phyloP scores from a whole-genome alignment of 1,140 invertebrate genomes.

The Platorchestia sp. region DNA sequence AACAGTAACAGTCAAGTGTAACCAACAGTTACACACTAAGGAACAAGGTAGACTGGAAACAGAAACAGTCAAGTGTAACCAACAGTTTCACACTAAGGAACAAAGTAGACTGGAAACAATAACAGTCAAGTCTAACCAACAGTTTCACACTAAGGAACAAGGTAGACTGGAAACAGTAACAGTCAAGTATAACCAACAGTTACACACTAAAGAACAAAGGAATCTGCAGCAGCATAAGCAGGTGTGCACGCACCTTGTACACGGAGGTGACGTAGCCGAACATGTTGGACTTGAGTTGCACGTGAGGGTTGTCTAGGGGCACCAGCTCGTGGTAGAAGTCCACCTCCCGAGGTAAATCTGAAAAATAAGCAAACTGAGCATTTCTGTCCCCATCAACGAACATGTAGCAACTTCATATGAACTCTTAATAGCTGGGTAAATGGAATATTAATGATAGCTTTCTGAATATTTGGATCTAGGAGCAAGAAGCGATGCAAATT shows the following conservation, averaged over 20 bases:
- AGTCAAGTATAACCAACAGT: not conserved
- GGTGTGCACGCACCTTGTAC: constrained; percentile 80
- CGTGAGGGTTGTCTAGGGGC: constrained; percentile 81
- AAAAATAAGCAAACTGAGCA: not conserved
- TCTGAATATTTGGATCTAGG: no score
- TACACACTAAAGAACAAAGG: not conserved
- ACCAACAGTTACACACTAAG: no score
- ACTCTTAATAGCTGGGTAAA: not conserved
- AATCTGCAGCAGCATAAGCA: not conserved
- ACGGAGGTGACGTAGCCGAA: constrained; percentile 86
- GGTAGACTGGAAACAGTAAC: no score
- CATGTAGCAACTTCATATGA: not conserved
- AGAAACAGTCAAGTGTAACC: no score
- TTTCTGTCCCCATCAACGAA: not conserved
- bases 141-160: no score
- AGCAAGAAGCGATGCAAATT: not conserved
- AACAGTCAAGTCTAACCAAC: no score
- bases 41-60: no score
- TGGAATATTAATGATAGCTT: not conserved
- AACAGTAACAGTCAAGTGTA: no score
- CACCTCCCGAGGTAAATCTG: constrained; percentile 65
- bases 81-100: no score
- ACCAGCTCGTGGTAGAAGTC: constrained; percentile 84
- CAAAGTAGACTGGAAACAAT: no score
- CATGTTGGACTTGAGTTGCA: constrained; percentile 76